phyloP scores from a whole-genome alignment of 2,113 vertebrate species.

The Sinocyclocheilus grahami region DNA sequence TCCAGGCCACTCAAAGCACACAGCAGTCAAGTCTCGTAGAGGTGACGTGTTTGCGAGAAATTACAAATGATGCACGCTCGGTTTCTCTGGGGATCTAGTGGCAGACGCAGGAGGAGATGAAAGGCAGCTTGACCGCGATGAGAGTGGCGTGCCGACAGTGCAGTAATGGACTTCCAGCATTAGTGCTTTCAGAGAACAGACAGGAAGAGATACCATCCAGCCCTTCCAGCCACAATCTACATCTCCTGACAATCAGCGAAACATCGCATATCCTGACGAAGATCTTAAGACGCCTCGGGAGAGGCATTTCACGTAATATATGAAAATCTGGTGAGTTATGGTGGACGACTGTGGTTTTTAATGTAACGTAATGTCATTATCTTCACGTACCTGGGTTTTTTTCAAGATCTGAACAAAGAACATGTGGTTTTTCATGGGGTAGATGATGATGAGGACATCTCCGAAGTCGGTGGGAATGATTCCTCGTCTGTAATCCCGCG shows the following conservation, averaged over 20 bases:
- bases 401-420: slow-evolving; percentile 94
- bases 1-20: slow-evolving; percentile 4
- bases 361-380: too few relatives aligned
- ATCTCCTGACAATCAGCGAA: slow-evolving; percentile 24
- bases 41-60: slow-evolving; percentile 33
- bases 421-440: slow-evolving; percentile 98
- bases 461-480: slow-evolving; percentile 98
- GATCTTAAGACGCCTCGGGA: slow-evolving; percentile 28
- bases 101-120: slow-evolving; percentile 50
- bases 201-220: slow-evolving; percentile 35
- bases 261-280: slow-evolving; percentile 15
- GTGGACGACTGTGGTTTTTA: too few relatives aligned
- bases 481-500: slow-evolving; percentile 92
- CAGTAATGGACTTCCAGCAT: slow-evolving; percentile 54
- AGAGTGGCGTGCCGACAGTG: slow-evolving; percentile 50
- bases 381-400: slow-evolving; percentile 87
- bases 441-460: slow-evolving; percentile 96
- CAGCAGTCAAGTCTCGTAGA: not conserved
- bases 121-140: slow-evolving; percentile 54
- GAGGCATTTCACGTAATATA: slow-evolving; percentile 29
- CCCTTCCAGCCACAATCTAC: slow-evolving; percentile 26
- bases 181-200: slow-evolving; percentile 38
- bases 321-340: not conserved
- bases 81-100: slow-evolving; percentile 35
- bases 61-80: slow-evolving; percentile 9